These are phyloP conservation scores for Lota lota DNA, from an alignment of 2,113 vertebrate species.

Conservation along the genomic window DNA sequence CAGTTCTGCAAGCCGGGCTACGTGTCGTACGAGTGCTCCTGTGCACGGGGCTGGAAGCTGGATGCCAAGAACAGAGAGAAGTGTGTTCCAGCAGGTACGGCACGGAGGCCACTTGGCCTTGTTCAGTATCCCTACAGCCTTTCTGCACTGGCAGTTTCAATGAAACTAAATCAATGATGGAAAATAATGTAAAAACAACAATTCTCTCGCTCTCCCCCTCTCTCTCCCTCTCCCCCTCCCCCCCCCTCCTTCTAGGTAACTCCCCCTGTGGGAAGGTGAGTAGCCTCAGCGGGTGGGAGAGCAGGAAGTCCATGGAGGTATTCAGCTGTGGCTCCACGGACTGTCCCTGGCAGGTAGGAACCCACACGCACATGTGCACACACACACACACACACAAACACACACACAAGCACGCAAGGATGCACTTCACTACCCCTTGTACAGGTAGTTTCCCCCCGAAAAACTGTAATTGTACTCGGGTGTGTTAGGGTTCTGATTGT, in stretches of 20 bases:
- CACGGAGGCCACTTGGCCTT: too few relatives aligned
- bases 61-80: slow-evolving; percentile 34
- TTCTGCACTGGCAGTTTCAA: too few relatives aligned
- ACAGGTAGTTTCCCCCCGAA: too few relatives aligned
- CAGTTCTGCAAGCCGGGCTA: slow-evolving; percentile 80
- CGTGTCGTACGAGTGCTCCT: slow-evolving; percentile 70
- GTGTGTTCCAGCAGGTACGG: slow-evolving; percentile 67
- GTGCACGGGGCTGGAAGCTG: slow-evolving; percentile 70
- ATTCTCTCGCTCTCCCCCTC: not conserved
- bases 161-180: not conserved
- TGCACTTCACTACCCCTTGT: too few relatives aligned
- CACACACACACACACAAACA: slow-evolving; percentile 12
- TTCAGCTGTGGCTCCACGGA: slow-evolving; percentile 45
- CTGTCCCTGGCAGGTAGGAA: slow-evolving; percentile 76
- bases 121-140: too few relatives aligned
- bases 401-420: too few relatives aligned
- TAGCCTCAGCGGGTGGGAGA: slow-evolving; percentile 39
- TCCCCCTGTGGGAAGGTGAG: slow-evolving; percentile 66
- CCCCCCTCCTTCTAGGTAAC: slow-evolving; percentile 27
- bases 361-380: slow-evolving; percentile 9
- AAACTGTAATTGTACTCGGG: too few relatives aligned
- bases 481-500: too few relatives aligned
- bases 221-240: not conserved
- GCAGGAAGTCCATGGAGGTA: slow-evolving; percentile 42
- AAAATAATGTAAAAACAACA: not conserved